A percentile compares a stretch with the other conserved stretches of the same genome.
phyloP scores from a whole-genome alignment of 2,888 invertebrate genomes.

The Torymus aiolomorphi region DNA sequence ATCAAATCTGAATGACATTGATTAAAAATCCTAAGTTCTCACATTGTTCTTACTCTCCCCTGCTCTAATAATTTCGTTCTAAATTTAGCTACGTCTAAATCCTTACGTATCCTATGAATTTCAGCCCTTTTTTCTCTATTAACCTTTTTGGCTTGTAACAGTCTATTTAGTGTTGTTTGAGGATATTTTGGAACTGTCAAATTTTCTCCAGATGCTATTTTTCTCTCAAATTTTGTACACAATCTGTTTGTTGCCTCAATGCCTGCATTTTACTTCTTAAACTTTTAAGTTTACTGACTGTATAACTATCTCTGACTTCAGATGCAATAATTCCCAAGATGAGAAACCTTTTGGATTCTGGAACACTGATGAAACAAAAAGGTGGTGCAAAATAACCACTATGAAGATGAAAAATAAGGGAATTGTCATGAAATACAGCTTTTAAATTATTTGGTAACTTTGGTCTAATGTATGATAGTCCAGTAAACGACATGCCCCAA shows the following conservation, averaged over 20 bases:
- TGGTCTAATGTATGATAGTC: constrained; percentile 85
- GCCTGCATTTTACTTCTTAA: constrained; percentile 77
- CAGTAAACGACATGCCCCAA: constrained; percentile 91
- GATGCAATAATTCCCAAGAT: constrained; percentile 65
- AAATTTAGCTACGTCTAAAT: no score
- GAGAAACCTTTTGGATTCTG: constrained; percentile 71
- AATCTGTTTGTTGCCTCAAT: constrained; percentile 82
- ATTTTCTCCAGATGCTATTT: no score
- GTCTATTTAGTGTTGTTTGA: no score
- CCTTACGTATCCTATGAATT: no score
- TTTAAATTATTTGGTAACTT: constrained; percentile 82
- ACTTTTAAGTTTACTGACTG: constrained; percentile 82
- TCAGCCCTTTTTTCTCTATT: no score
- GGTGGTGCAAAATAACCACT: constrained; percentile 88
- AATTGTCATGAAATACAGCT: constrained; percentile 82
- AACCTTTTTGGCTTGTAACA: no score
- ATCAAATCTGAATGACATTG: constrained; percentile 80
- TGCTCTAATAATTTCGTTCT: no score
- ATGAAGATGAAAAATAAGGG: constrained; percentile 90
- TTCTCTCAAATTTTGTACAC: no score
- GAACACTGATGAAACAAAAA: constrained; percentile 73
- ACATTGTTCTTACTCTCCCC: no score
- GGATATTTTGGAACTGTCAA: no score
- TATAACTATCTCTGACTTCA: constrained; percentile 85
- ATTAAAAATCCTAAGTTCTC: constrained; percentile 81